These are phyloP conservation scores for Zaprionus africanus DNA, from an alignment of 1,140 invertebrate genomes.

Conservation along the genomic window DNA sequence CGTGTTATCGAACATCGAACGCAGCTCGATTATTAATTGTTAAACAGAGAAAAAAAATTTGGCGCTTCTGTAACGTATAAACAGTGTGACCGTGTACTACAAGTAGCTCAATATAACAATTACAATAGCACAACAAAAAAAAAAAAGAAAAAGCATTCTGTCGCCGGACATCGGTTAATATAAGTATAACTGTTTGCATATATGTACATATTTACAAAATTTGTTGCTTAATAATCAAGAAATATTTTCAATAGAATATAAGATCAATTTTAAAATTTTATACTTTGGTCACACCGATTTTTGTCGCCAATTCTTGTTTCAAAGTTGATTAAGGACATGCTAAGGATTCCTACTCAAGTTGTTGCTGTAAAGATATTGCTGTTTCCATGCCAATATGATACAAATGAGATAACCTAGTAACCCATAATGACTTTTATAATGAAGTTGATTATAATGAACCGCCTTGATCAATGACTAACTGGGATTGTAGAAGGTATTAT, in stretches of 20 bases:
- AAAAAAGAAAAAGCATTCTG: neutral
- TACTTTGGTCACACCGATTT: neutral
- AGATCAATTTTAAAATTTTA: neutral
- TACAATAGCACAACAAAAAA: neutral
- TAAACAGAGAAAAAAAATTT: neutral
- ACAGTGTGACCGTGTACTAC: neutral
- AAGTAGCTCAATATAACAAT: neutral
- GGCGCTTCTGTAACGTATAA: neutral
- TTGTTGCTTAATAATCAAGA: neutral
- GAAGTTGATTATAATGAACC: neutral
- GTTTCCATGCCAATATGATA: neutral
- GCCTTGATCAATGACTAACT: neutral
- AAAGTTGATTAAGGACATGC: neutral
- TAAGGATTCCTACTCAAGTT: neutral
- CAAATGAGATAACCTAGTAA: neutral
- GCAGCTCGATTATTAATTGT: neutral
- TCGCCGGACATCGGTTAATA: neutral
- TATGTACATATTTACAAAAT: conserved; percentile 7
- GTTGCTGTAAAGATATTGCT: neutral
- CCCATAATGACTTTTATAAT: neutral
- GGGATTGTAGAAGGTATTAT: neutral
- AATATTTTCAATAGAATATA: neutral
- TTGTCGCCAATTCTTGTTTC: neutral
- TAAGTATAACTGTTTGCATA: neutral
- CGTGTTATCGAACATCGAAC: no score